A percentile compares a stretch with the other conserved stretches of the same genome.
phyloP scores from a whole-genome alignment of 2,113 vertebrate species.

The Lampris incognitus region DNA sequence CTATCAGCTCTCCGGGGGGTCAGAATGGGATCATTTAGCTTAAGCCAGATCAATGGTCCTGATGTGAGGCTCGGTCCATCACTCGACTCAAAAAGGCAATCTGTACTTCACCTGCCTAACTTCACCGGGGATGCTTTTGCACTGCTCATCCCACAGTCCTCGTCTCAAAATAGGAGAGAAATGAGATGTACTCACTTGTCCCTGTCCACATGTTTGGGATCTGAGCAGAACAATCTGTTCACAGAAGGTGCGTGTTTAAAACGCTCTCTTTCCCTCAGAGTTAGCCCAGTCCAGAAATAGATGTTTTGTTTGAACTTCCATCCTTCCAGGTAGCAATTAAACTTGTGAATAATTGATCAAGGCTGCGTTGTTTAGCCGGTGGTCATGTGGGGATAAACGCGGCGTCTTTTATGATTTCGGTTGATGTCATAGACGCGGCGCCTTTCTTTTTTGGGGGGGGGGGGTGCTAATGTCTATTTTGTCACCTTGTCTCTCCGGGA shows the following conservation, averaged over 20 bases:
- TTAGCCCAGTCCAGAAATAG: no score
- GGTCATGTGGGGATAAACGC: neutral
- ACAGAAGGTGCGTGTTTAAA: neutral
- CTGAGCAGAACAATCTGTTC: neutral
- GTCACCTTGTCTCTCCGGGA: neutral
- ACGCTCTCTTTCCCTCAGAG: no score
- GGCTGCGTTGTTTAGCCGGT: neutral
- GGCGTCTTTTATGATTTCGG: no score
- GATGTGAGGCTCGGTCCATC: conserved; percentile 13
- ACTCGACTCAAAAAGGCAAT: conserved; percentile 3
- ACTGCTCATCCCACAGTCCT: neutral
- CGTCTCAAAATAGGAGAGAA: no score
- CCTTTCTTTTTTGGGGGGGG: no score
- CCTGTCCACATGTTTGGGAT: neutral
- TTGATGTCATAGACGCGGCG: no score
- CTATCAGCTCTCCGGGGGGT: conserved; percentile 53
- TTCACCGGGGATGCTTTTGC: neutral
- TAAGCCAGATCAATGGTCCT: conserved; percentile 55
- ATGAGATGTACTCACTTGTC: no score
- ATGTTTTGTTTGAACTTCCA: no score
- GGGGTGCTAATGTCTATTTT: no score
- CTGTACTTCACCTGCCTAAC: neutral
- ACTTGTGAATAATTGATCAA: no score
- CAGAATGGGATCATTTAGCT: conserved; percentile 45
- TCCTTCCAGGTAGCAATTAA: no score